phyloP scores from a whole-genome alignment of 2,888 invertebrate species.

The Drosophila eohydei region DNA sequence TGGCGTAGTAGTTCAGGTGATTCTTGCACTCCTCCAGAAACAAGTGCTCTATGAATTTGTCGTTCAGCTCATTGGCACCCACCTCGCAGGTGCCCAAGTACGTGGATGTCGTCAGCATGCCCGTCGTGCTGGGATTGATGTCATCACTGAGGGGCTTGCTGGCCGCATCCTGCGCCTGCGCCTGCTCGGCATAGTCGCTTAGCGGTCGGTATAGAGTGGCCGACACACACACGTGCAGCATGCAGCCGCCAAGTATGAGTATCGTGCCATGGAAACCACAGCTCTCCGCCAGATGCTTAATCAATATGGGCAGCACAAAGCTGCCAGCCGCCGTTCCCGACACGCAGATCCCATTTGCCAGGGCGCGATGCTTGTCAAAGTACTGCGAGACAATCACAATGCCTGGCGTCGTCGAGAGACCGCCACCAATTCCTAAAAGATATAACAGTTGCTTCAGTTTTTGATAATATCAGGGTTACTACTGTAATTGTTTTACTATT shows the following conservation, averaged over 20 bases:
- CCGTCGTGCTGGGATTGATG: constrained; percentile 82
- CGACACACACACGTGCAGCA: constrained; percentile 91
- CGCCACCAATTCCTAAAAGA: constrained; percentile 90
- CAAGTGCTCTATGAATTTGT: constrained; percentile 84
- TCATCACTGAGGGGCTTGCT: constrained; percentile 75
- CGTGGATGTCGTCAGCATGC: constrained; percentile 83
- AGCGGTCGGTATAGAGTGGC: constrained; percentile 89
- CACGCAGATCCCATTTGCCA: constrained; percentile 92
- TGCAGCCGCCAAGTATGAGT: constrained; percentile 89
- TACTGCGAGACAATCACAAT: constrained; percentile 93
- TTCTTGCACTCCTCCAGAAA: constrained; percentile 85
- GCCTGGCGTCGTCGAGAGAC: constrained; percentile 92
- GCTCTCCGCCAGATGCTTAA: constrained; percentile 89
- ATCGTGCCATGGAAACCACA: constrained; percentile 91
- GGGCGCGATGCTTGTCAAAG: constrained; percentile 91
- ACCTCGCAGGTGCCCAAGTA: constrained; percentile 84
- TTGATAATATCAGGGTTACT: neutral
- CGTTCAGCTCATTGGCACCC: constrained; percentile 77
- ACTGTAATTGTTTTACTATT: neutral
- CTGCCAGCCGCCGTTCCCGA: constrained; percentile 93
- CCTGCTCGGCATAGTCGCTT: constrained; percentile 68
- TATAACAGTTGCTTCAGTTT: neutral
- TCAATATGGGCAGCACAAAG: constrained; percentile 91
- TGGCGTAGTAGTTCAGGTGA: constrained; percentile 83
- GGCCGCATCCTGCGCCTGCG: constrained; percentile 54